Percentiles rank a stretch among this genome's conserved stretches.
phyloP scores from a whole-genome alignment of 92 coral and sea anemone genomes.

The Palythoa grandiflora region DNA sequence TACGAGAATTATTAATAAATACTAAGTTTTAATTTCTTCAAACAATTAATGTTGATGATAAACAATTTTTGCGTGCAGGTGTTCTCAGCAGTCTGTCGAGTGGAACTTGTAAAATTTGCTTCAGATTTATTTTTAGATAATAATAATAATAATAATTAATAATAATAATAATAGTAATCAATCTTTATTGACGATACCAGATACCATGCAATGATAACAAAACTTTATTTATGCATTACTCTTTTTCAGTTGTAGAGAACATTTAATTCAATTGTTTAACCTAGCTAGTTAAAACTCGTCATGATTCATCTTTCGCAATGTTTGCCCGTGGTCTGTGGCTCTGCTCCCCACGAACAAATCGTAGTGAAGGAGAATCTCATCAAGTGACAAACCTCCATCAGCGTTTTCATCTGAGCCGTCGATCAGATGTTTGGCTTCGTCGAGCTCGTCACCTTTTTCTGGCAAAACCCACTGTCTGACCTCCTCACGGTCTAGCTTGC shows the following conservation, averaged over 20 bases:
- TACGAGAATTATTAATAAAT: too few relatives aligned
- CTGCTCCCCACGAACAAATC: conserved; percentile 96
- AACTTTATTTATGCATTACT: neutral
- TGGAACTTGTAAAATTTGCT: too few relatives aligned
- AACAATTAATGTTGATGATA: too few relatives aligned
- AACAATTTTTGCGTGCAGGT: too few relatives aligned
- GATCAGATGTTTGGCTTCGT: conserved; percentile 93
- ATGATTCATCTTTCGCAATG: conserved; percentile 84
- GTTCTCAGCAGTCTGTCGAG: too few relatives aligned
- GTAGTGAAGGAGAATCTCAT: conserved; percentile 93
- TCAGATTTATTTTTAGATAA: too few relatives aligned
- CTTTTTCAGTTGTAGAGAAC: neutral
- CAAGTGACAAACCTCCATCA: conserved; percentile 82
- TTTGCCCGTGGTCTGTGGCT: conserved; percentile 98
- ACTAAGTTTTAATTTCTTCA: too few relatives aligned
- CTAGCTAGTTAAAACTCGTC: conserved; percentile 75
- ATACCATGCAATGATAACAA: too few relatives aligned
- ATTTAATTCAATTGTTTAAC: neutral
- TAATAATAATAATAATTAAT: too few relatives aligned
- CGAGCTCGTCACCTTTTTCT: conserved; percentile 82
- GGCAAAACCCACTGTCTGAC: conserved; percentile 95
- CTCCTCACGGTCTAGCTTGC: conserved; percentile 92
- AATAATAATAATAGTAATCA: too few relatives aligned
- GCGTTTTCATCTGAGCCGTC: conserved; percentile 98
- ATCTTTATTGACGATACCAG: too few relatives aligned